Evolutionary conservation across 2,888 invertebrate species (phyloP).

Genomic region (Sarcophaga rosellei): DNA sequence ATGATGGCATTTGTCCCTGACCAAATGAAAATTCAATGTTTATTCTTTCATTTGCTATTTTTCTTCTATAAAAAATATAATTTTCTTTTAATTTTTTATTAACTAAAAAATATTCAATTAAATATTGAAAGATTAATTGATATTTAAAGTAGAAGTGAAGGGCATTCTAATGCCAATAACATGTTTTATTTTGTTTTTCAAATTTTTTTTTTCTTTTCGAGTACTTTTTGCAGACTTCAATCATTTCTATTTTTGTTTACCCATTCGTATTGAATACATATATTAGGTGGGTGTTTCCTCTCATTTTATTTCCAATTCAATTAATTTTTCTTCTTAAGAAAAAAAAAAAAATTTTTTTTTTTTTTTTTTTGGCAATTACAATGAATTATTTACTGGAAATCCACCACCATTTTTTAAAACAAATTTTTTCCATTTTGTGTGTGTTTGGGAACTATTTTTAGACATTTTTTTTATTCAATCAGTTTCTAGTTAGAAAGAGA

Average conservation of each 20-base stretch:
- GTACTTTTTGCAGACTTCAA: neutral
- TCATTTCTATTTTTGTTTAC: neutral
- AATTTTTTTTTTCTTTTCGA: neutral
- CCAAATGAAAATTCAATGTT: constrained; percentile 49
- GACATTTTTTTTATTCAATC: neutral
- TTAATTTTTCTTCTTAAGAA: constrained; percentile 11
- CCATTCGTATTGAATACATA: neutral
- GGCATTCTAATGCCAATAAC: neutral
- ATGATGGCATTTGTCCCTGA: constrained; percentile 55
- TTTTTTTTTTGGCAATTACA: constrained; percentile 38
- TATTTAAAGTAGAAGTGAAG: neutral
- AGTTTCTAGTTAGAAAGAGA: constrained; percentile 47
- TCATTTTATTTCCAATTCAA: constrained; percentile 24
- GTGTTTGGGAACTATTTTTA: neutral
- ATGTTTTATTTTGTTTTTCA: neutral
- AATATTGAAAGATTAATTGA: constrained; percentile 16
- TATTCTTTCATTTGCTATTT: neutral
- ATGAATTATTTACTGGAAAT: constrained; percentile 1
- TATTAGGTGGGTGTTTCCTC: constrained; percentile 15
- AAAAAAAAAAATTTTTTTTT: neutral
- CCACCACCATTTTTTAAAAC: neutral
- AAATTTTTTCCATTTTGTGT: neutral
- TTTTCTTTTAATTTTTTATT: neutral
- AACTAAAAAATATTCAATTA: neutral
- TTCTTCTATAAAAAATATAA: neutral